Evolutionary conservation across 2,888 invertebrate species (phyloP), one percentile per base, ranked within the genome.

Genomic region (Endotricha flammealis): DNA sequence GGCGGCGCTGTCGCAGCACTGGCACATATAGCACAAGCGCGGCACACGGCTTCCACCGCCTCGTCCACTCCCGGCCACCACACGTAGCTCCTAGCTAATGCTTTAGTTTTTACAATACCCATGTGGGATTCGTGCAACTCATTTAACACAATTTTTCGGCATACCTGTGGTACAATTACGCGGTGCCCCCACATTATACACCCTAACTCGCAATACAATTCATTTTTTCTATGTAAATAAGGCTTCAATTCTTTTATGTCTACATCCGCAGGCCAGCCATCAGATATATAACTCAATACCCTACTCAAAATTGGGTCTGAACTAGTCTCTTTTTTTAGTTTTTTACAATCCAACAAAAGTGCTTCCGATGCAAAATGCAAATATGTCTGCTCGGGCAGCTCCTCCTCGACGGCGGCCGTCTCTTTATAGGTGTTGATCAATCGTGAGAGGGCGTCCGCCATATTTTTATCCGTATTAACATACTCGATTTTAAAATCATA

Each of bases 101-200:
- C n/a, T n/a, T n/a, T n/a, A n/a, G n/a, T n/a, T n/a, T n/a, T n/a
- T n/a, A n/a, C n/a, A n/a, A n/a, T n/a, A n/a, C n/a, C n/a, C n/a
- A n/a, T n/a, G n/a, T n/a, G n/a, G n/a, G n/a, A 48, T 9, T 38
- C 42, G 20, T 54, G 49, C n/a, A 52, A 24, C 12, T 48, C 39
- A n/a, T 36, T 12, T 27, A 46, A 35, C 20, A 30, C 31, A 22
- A 25, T 11, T 32, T 12, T 27, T 33, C 39, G 36, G 32, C 31
- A 16, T 10, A 22, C 29, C 29, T 10, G 32, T 20, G 43, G 41
- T 39, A 36, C 8, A 23, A 33, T 25, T 30, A 32, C 38, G 12
- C 42, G 31, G 4, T 42, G 39, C 12, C 45, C 41, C 45, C 42
- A 46, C 32, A 42, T 31, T 7, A 46, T 32, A 20, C 45, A 46